Evolutionary conservation across 2,113 vertebrate genomes (phyloP), one percentile per base, ranked within the genome.

Genomic region (Trichechus manatus): DNA sequence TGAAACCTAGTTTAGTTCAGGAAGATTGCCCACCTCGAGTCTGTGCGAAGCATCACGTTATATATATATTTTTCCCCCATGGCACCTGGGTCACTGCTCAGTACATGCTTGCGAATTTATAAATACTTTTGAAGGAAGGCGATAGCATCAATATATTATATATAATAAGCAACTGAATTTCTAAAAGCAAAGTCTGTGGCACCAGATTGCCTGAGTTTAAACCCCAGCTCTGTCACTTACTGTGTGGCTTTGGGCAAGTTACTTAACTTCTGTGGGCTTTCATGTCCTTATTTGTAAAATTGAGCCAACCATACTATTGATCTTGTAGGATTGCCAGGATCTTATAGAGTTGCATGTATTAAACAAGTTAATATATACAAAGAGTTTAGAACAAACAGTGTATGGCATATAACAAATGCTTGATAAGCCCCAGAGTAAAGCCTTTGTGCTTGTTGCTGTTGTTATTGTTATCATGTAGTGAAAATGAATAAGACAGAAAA

Each of bases 401-500:
- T 42, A n/a, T 79, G 81, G 59, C n/a, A 47, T 66, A 33, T 29
- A 42, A 23, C 42, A 63, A 86, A 44, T 80, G 36, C 25, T 33
- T 89, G 56, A 27, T n/a, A 87, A 72, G 27, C 31, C 66, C 44
- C 17, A 68, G 59, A 93, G 1, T 56, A 33, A 88, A 74, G 20
- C 39, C 10, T 42, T 79, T 15, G 5, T 56, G 15, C 14, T 19
- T 72, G 5, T 33, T 33, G 66, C 23, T 70, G 66, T 20, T 83
- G 23, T 42, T 42, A 44, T 59, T 56, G 36, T 50, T 74, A 63
- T 29, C 42, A 72, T 42, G 39, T 78, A 70, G 39, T 27, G 17
- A 93, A 89, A 77, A 70, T n/a, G 39, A 95, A 22, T 2, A 39
- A 82, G 47, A 80, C 15, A 36, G 87, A 85, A 85, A 90, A 27